Conservation (phyloP, 1,140 invertebrate species). For the Drosophila nikananu region DNA sequence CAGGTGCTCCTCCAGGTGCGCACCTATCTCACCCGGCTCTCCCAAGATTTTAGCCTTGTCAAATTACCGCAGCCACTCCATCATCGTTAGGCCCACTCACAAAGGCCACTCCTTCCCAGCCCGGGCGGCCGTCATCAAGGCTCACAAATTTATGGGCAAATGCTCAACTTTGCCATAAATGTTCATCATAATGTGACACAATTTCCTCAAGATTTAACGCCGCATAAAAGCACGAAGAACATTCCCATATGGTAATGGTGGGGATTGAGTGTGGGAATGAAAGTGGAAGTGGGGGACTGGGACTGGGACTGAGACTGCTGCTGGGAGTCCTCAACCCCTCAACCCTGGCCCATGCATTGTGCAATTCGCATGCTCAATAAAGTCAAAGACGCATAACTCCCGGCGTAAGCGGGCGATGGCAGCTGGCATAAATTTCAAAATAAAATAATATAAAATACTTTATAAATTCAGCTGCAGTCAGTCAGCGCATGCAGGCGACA, state of each 20-base stretch:
- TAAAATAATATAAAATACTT: constrained; percentile 64
- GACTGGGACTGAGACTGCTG: constrained; percentile 14
- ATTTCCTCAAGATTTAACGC: constrained; percentile 82
- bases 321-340: constrained; percentile 21
- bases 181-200: constrained; percentile 83
- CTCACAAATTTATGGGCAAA: constrained; percentile 72
- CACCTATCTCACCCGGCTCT: constrained; percentile 28
- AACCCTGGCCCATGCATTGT: constrained; percentile 30
- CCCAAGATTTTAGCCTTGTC: constrained; percentile 62
- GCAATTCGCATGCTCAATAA: constrained; percentile 77
- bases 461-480: constrained; percentile 67
- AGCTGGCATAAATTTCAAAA: constrained; percentile 73
- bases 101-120: constrained; percentile 32
- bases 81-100: constrained; percentile 64
- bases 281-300: constrained; percentile 5
- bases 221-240: constrained; percentile 62
- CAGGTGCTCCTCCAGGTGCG: constrained; percentile 43
- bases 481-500: constrained; percentile 50
- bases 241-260: constrained; percentile 52
- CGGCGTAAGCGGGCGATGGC: constrained; percentile 33
- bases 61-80: constrained; percentile 79
- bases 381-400: constrained; percentile 73
- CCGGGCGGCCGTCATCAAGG: constrained; percentile 41
- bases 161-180: constrained; percentile 79
- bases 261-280: constrained; percentile 34